phyloP scores from a whole-genome alignment of 2,888 invertebrate genomes.

The Orthosia gracilis region DNA sequence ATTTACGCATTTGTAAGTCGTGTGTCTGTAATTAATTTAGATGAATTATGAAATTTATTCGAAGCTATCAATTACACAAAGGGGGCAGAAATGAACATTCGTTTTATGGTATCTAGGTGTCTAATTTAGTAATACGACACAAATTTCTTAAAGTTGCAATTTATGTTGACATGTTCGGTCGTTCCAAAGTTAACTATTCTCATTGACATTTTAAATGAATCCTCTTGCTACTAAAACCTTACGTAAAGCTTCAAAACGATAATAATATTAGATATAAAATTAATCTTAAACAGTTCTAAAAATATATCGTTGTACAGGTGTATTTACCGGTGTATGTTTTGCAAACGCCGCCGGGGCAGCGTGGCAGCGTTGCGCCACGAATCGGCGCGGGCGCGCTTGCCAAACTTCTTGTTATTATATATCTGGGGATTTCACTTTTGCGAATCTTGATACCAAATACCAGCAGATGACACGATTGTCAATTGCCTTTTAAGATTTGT shows the following conservation, averaged over 20 bases:
- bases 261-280: no score
- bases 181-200: not conserved
- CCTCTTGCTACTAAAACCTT: not conserved
- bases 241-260: not conserved
- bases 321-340: constrained; percentile 63
- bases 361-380: constrained; percentile 71
- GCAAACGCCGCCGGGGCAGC: constrained; percentile 66
- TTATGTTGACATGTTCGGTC: not conserved
- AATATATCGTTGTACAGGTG: constrained; percentile 61
- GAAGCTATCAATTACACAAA: not conserved
- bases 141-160: not conserved
- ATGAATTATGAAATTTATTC: not conserved
- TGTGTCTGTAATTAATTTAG: constrained; percentile 1
- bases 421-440: constrained; percentile 65
- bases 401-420: constrained; percentile 66
- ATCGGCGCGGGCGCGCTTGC: constrained; percentile 68
- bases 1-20: constrained; percentile 12
- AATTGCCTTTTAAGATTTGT: constrained; percentile 29
- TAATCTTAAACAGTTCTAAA: constrained; percentile 45
- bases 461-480: constrained; percentile 40
- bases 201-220: constrained; percentile 18
- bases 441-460: constrained; percentile 55
- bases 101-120: not conserved
- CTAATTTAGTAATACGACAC: not conserved
- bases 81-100: not conserved